phyloP scores from a whole-genome alignment of 2,113 vertebrate genomes.

The Thunnus maccoyii region DNA sequence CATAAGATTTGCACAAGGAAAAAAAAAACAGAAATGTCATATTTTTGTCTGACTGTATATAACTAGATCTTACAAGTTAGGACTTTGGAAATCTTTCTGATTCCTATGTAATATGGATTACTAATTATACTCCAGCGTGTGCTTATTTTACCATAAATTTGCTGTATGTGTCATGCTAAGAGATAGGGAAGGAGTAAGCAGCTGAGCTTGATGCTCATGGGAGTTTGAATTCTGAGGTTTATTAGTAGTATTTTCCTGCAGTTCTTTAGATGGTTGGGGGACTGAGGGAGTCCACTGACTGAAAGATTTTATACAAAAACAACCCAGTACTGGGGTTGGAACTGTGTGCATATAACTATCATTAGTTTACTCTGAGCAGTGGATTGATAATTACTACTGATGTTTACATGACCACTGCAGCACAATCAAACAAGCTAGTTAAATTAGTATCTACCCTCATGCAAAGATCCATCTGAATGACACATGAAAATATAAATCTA shows the following conservation, averaged over 20 bases:
- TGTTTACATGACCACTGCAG: neutral
- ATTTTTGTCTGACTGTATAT: too few species aligned
- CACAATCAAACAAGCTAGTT: neutral
- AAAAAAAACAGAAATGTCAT: too few species aligned
- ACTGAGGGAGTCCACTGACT: constrained; percentile 37
- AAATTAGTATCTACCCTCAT: neutral
- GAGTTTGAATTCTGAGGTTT: constrained; percentile 19
- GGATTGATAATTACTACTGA: neutral
- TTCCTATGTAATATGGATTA: too few species aligned
- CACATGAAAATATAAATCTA: neutral
- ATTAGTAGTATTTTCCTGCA: constrained; percentile 3
- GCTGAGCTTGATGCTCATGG: neutral
- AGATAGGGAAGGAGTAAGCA: neutral
- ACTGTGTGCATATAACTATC: neutral
- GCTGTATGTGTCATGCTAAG: neutral
- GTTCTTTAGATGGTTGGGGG: constrained; percentile 12
- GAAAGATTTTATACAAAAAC: constrained; percentile 26
- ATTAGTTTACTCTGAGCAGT: neutral
- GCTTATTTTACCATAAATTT: neutral
- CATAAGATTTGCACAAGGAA: too few species aligned
- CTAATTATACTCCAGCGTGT: neutral
- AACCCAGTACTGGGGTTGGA: constrained; percentile 2
- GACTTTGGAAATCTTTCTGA: too few species aligned
- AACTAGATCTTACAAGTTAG: too few species aligned
- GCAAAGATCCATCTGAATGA: constrained; percentile 5